These are phyloP conservation scores for Musca vetustissima DNA, from an alignment of 1,140 invertebrate species.

Conservation along the genomic window DNA sequence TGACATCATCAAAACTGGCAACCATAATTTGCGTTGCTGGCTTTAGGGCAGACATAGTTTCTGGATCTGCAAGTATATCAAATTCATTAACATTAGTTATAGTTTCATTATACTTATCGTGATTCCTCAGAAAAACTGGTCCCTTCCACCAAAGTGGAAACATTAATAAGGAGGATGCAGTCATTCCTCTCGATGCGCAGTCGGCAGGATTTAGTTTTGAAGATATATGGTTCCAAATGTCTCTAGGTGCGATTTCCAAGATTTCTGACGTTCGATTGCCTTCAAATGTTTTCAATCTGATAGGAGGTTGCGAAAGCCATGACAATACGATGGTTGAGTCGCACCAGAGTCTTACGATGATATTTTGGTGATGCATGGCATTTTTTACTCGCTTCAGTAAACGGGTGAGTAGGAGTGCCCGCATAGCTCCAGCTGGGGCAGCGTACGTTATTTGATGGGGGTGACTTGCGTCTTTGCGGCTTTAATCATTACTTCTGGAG, in stretches of 20 bases:
- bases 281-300: constrained; percentile 12
- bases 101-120: no score
- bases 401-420: not conserved
- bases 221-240: not conserved
- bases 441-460: not conserved
- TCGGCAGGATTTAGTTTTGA: constrained; percentile 14
- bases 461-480: constrained; percentile 9
- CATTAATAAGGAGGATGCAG: no score
- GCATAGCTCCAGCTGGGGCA: constrained; percentile 5
- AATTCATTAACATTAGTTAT: no score
- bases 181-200: constrained; percentile 18
- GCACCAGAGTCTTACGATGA: not conserved
- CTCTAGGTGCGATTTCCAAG: not conserved
- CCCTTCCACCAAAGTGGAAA: no score
- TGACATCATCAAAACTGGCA: no score
- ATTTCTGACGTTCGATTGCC: constrained; percentile 18
- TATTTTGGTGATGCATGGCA: not conserved
- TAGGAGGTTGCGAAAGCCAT: not conserved
- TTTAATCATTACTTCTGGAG: constrained; percentile 24
- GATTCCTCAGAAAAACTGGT: no score
- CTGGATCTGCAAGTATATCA: no score
- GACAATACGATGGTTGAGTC: not conserved
- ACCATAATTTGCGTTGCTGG: no score
- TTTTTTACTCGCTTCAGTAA: not conserved
- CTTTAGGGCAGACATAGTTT: no score